These are phyloP conservation scores for Ceyx cyanopectus DNA, from an alignment of 2,113 vertebrate species.

Conservation along the genomic window DNA sequence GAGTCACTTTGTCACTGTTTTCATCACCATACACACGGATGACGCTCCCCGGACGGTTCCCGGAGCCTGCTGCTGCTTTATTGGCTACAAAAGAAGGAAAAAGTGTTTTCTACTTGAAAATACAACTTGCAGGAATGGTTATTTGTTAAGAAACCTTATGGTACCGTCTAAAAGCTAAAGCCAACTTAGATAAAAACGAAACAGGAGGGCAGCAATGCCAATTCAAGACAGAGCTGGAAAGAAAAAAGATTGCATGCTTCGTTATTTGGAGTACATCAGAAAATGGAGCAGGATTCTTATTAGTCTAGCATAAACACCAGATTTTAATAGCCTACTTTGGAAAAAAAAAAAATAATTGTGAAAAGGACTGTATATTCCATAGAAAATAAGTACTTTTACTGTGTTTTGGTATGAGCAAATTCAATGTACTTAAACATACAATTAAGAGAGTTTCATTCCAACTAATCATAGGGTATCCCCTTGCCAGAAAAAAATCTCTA, in stretches of 20 bases:
- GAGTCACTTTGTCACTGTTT: constrained; percentile 93
- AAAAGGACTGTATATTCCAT: neutral
- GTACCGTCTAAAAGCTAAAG: constrained; percentile 83
- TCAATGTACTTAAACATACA: neutral
- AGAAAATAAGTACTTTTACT: constrained; percentile 13
- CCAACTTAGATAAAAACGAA: constrained; percentile 77
- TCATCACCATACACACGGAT: constrained; percentile 95
- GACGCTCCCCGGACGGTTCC: constrained; percentile 85
- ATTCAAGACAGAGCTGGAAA: constrained; percentile 82
- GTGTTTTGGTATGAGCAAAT: constrained; percentile 17
- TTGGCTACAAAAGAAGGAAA: constrained; percentile 77
- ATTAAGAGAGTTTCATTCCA: constrained; percentile 29
- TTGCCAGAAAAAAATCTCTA: constrained; percentile 12
- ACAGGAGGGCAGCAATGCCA: constrained; percentile 78
- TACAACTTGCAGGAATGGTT: neutral
- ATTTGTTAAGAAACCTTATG: constrained; percentile 75
- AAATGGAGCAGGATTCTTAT: constrained; percentile 83
- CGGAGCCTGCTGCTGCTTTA: constrained; percentile 82
- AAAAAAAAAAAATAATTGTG: constrained; percentile 17
- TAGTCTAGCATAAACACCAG: constrained; percentile 79
- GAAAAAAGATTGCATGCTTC: constrained; percentile 80
- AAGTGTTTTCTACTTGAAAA: constrained; percentile 60
- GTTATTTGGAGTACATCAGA: constrained; percentile 78
- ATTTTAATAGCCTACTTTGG: constrained; percentile 56
- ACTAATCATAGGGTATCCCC: constrained; percentile 27